Percentiles rank a stretch among this genome's conserved stretches.
Conservation (phyloP, 2,888 invertebrate species). For the Lucinisca nassula region DNA sequence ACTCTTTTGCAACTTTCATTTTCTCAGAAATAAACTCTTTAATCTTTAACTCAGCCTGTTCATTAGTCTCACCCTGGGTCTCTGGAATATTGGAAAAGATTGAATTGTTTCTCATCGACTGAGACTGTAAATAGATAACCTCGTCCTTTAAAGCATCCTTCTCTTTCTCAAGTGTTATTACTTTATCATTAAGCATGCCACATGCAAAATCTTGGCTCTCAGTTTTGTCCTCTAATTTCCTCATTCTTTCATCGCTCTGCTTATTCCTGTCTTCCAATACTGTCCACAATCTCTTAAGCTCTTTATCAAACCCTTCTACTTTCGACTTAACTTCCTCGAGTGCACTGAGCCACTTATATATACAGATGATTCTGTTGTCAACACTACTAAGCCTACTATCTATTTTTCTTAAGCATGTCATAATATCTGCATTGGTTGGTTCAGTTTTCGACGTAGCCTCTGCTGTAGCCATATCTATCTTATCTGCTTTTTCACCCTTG, state of each 20-base stretch:
- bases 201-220: constrained; percentile 24
- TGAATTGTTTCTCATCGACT: constrained; percentile 38
- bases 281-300: constrained; percentile 7
- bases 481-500: too few species aligned
- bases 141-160: constrained; percentile 16
- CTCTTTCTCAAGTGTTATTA: constrained; percentile 17
- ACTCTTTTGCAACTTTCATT: constrained; percentile 25
- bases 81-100: constrained; percentile 29
- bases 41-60: constrained; percentile 19
- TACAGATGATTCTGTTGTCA: too few species aligned
- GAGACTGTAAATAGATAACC: constrained; percentile 26
- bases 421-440: not conserved
- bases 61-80: constrained; percentile 1
- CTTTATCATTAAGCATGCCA: constrained; percentile 11
- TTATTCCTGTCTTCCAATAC: constrained; percentile 6
- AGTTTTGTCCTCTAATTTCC: constrained; percentile 6
- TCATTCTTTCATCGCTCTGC: constrained; percentile 10
- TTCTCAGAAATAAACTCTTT: constrained; percentile 10
- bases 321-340: constrained; percentile 16
- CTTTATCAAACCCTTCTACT: constrained; percentile 12
- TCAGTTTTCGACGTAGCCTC: too few species aligned
- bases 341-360: not conserved
- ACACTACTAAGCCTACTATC: too few species aligned
- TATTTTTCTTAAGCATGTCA: too few species aligned
- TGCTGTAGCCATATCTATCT: too few species aligned